A percentile compares a stretch with the other conserved stretches of the same genome.
These are phyloP conservation scores for Steinernema feltiae DNA, from an alignment of 1,140 invertebrate species.

Conservation along the genomic window DNA sequence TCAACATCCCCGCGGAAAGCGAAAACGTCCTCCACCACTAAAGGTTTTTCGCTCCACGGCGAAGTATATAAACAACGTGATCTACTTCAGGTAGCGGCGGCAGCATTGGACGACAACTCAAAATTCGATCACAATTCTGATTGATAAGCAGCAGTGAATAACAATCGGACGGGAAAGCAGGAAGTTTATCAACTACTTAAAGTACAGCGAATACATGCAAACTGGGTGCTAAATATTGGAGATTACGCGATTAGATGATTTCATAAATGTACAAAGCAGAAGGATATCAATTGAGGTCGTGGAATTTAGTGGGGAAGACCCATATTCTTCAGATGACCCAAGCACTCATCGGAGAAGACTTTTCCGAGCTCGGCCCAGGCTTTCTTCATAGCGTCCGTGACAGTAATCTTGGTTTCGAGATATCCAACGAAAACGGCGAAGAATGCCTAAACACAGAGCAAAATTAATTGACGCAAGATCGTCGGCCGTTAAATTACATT, in stretches of 20 bases:
- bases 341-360: conserved; percentile 28
- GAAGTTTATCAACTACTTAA: too few species aligned
- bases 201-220: too few species aligned
- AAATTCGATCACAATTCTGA: too few species aligned
- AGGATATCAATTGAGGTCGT: conserved; percentile 17
- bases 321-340: conserved; percentile 23
- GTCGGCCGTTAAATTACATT: conserved; percentile 31
- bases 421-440: conserved; percentile 36
- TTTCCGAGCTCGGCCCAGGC: conserved; percentile 33
- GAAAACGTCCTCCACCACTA: background rate
- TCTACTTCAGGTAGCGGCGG: background rate
- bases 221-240: too few species aligned
- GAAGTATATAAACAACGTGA: background rate
- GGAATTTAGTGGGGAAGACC: conserved; percentile 16
- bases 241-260: too few species aligned
- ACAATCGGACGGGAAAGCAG: too few species aligned
- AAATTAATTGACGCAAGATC: background rate
- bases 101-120: background rate
- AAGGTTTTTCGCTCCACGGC: background rate
- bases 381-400: conserved; percentile 21
- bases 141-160: too few species aligned
- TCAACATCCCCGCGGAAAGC: background rate
- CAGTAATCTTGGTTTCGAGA: conserved; percentile 24
- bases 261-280: too few species aligned
- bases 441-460: conserved; percentile 42